These are phyloP conservation scores for Panurus biarmicus DNA, from an alignment of 2,113 vertebrate species.

Conservation along the genomic window DNA sequence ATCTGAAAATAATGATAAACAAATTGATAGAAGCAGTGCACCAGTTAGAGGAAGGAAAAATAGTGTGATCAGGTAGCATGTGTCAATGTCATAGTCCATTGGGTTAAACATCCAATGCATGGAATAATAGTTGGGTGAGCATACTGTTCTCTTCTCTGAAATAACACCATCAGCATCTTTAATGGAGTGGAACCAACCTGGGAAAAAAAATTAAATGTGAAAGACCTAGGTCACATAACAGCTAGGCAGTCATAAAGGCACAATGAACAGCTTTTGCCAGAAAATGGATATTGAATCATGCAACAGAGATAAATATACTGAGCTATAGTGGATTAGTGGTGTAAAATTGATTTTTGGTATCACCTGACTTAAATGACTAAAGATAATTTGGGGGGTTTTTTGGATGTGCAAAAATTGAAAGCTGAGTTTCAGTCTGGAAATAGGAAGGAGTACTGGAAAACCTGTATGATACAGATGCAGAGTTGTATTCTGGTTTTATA, in stretches of 20 bases:
- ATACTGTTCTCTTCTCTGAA: slow-evolving; percentile 4
- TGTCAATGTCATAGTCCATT: slow-evolving; percentile 19
- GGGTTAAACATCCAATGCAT: neutral
- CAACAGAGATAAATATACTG: neutral
- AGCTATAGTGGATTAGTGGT: neutral
- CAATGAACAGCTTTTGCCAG: neutral
- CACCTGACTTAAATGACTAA: neutral
- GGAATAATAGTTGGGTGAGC: neutral
- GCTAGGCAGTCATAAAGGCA: neutral
- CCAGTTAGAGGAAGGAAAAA: neutral
- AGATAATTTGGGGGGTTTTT: neutral
- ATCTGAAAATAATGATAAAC: neutral
- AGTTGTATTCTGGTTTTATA: neutral
- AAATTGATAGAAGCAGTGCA: neutral
- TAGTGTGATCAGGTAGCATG: neutral
- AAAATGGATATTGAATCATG: neutral
- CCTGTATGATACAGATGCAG: neutral
- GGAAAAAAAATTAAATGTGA: neutral
- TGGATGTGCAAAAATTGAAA: neutral
- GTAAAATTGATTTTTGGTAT: neutral
- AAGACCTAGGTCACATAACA: neutral
- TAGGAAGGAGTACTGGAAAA: neutral
- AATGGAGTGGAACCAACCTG: slow-evolving; percentile 34
- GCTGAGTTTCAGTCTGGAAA: neutral
- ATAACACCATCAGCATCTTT: slow-evolving; percentile 16